Conservation (phyloP, 2,888 invertebrate genomes). For the Pristionchus exspectatus region DNA sequence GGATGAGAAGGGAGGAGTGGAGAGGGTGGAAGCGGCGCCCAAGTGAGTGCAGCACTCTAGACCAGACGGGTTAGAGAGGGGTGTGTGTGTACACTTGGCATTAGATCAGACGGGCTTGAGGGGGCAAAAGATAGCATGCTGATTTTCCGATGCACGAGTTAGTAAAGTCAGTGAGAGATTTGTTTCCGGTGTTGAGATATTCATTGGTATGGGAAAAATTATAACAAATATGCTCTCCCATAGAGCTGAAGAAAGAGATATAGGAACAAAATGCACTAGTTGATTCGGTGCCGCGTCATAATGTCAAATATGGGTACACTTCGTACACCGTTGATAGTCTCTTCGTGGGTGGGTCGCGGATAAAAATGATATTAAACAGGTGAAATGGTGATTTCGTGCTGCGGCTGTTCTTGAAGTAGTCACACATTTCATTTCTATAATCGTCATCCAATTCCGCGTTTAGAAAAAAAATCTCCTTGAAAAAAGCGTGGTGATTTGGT, state of each 20-base stretch:
- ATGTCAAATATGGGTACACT: neutral
- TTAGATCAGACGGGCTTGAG: too few relatives aligned
- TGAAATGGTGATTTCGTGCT: neutral
- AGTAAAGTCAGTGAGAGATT: neutral
- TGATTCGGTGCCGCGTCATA: too few relatives aligned
- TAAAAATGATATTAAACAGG: neutral
- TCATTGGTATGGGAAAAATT: too few relatives aligned
- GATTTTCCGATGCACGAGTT: neutral
- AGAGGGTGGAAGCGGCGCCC: constrained; percentile 30
- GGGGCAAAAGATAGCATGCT: neutral
- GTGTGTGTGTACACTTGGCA: neutral
- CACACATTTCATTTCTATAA: neutral
- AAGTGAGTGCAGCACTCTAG: neutral
- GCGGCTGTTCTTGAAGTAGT: neutral
- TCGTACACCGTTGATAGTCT: neutral
- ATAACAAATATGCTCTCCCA: too few relatives aligned
- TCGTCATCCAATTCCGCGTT: neutral
- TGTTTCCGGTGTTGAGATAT: too few relatives aligned
- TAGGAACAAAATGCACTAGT: too few relatives aligned
- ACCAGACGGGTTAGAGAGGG: neutral
- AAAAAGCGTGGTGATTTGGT: neutral
- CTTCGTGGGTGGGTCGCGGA: neutral
- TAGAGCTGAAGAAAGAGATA: too few relatives aligned
- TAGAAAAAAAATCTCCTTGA: neutral
- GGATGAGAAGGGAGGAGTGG: constrained; percentile 40